Evolutionary conservation across 2,113 vertebrate species (phyloP).

Genomic region (Myodes glareolus): DNA sequence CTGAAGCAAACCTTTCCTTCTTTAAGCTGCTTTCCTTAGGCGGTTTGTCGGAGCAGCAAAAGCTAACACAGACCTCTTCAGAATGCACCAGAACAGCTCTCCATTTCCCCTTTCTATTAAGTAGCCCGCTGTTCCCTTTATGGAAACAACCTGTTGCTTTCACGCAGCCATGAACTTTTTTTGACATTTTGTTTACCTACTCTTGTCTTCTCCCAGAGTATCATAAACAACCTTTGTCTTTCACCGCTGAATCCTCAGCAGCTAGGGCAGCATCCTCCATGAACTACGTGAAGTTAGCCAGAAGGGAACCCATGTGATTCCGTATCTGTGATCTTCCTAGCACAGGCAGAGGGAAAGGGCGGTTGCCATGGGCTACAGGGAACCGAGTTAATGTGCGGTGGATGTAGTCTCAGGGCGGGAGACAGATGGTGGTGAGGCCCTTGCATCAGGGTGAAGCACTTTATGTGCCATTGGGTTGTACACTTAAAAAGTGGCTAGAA

Average conservation of each 20-base stretch:
- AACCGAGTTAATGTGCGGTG: background rate
- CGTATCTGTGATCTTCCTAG: background rate
- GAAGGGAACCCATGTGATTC: background rate
- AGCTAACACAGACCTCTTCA: background rate
- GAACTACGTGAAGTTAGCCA: background rate
- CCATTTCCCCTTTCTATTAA: background rate
- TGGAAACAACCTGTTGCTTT: background rate
- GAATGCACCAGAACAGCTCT: background rate
- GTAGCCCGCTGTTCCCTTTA: background rate
- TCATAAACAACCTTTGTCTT: background rate
- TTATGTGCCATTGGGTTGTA: background rate
- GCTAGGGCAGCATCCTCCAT: background rate
- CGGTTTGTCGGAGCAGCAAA: background rate
- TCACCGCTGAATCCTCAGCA: background rate
- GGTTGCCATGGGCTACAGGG: background rate
- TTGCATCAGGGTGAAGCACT: background rate
- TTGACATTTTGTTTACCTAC: background rate
- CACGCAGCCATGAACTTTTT: background rate
- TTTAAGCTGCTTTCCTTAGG: background rate
- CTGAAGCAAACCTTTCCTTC: background rate
- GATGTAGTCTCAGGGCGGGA: background rate
- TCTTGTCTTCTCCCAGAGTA: background rate
- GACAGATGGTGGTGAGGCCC: background rate
- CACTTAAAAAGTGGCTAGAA: background rate
- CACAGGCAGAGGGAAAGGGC: background rate